phyloP scores from a whole-genome alignment of 2,797 vertebrate species.

The Catharus ustulatus region DNA sequence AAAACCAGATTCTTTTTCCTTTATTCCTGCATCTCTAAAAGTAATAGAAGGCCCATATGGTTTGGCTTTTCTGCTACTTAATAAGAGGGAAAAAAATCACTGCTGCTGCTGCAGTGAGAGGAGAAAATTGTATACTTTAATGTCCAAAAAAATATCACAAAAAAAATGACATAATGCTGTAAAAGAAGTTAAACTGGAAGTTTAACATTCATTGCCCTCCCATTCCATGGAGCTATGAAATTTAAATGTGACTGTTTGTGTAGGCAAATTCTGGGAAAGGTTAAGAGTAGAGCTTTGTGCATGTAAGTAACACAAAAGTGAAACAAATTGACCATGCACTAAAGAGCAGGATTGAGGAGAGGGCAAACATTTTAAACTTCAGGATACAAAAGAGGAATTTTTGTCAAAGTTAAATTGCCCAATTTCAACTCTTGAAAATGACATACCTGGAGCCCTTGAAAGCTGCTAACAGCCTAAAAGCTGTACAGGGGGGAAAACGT shows the following conservation, averaged over 20 bases:
- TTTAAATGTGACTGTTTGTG: neutral
- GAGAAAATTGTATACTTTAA: neutral
- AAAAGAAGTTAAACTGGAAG: conserved; percentile 6
- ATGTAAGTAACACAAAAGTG: neutral
- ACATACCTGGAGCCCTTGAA: neutral
- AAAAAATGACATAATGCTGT: neutral
- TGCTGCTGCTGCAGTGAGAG: neutral
- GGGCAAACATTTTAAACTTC: neutral
- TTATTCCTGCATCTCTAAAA: neutral
- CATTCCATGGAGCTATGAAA: neutral
- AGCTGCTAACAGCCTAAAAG: neutral
- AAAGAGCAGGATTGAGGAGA: neutral
- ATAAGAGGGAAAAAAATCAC: neutral
- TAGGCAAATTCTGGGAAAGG: neutral
- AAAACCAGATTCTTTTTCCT: neutral
- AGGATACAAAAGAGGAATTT: neutral
- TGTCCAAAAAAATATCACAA: neutral
- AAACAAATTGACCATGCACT: neutral
- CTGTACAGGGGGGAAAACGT: neutral
- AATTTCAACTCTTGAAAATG: neutral
- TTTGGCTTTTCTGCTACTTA: neutral
- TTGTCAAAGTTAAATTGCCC: neutral
- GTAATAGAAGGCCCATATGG: neutral
- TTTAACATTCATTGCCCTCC: neutral
- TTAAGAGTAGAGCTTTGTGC: neutral